phyloP scores from a whole-genome alignment of 1,140 invertebrate species.

The Coenobita brevimanus region DNA sequence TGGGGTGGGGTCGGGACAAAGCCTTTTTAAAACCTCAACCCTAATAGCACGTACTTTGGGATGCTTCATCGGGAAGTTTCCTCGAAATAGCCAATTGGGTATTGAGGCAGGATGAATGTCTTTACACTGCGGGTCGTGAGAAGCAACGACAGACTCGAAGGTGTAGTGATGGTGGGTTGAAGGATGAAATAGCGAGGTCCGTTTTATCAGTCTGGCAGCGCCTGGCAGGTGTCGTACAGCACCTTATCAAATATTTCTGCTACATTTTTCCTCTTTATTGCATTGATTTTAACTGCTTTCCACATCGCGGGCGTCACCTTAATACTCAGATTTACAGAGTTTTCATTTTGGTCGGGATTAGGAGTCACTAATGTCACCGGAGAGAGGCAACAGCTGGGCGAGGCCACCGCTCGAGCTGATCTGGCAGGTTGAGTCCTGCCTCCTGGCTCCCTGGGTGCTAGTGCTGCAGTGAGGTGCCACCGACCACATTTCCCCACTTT shows the following conservation, averaged over 20 bases:
- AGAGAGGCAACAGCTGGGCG: slow-evolving; percentile 33
- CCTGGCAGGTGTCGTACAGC: slow-evolving; percentile 49
- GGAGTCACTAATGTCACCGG: neutral
- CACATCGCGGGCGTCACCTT: neutral
- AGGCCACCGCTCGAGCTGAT: slow-evolving; percentile 50
- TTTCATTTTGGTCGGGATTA: neutral
- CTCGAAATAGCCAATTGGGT: too few species aligned
- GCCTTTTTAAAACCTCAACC: too few species aligned
- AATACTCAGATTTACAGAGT: neutral
- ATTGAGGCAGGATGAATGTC: too few species aligned
- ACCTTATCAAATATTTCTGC: neutral
- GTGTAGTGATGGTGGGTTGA: too few species aligned
- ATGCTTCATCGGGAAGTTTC: too few species aligned
- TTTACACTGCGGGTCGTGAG: too few species aligned
- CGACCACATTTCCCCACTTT: too few species aligned
- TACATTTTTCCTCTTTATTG: neutral
- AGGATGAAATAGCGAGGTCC: neutral
- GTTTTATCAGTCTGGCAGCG: slow-evolving; percentile 49
- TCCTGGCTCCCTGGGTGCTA: slow-evolving; percentile 53
- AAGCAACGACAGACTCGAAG: too few species aligned
- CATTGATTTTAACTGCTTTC: neutral
- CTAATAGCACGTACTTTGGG: too few species aligned
- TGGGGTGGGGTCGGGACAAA: too few species aligned
- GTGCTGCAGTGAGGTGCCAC: neutral
- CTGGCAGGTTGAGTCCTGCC: slow-evolving; percentile 61